Base-by-base conservation (phyloP, 1,140 invertebrate species). In the Eufriesea mexicana region DNA sequence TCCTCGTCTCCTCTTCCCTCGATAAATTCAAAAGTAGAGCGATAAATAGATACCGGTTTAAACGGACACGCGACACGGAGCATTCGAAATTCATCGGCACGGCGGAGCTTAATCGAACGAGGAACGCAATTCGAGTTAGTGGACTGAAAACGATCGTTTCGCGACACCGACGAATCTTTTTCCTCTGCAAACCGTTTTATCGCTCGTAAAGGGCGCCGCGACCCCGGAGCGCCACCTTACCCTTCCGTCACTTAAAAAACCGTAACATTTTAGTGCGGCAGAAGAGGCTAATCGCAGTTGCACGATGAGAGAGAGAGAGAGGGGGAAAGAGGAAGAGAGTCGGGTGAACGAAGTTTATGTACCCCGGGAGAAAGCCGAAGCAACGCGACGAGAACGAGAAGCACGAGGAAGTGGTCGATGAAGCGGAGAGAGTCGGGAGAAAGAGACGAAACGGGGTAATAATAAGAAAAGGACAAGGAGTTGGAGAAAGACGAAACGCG, bases 221-320 rank as follows among this genome's bases (percentile, higher is more conserved):
- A 10, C 14, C 57, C 8, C 20, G 23, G n/a, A 47, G 55, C 49
- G 42, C 61, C 45, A 35, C 35, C 28, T 67, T 47, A 23, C n/a
- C 35, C 72, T 42, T 28, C 49, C 18, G 42, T 67, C 79, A 25
- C 28, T 76, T 68, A 76, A 76, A 76, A 76, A 82, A 59, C 62
- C 73, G 62, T 82, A 82, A 76, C 79, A 20, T 59, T 76, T 82
- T 76, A 82, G 76, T 49, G 35, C n/a, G 47, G 25, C 28, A 61
- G 49, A 74, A 74, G 57, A 81, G 71, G 79, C 72, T 81, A 81
- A 81, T 81, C 79, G 79, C 2, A 51, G n/a, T 28, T 66, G n/a
- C n/a, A n/a, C n/a, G n/a, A n/a, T n/a, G 20, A 23, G 42, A 10
- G 67, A 42, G 8, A n/a, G 23, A 42, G 28, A 54, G 42, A n/a